Evolutionary conservation across 1,140 invertebrate species (phyloP).

Genomic region (Drosophila ananassae): DNA sequence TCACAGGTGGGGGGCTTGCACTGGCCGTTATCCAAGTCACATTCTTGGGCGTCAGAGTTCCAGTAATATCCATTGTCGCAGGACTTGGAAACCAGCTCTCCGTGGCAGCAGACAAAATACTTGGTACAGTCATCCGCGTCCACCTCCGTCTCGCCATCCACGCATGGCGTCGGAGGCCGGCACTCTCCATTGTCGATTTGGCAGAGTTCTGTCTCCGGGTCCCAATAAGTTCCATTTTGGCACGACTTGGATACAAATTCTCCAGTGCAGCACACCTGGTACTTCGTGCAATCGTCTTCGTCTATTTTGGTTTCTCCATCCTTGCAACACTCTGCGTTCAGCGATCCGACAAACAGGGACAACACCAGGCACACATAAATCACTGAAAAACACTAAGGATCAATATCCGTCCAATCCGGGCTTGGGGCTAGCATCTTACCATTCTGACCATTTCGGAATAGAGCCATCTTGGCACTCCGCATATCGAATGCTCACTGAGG

Average conservation of each 20-base stretch:
- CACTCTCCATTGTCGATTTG: constrained; percentile 15
- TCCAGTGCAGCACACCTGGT: constrained; percentile 49
- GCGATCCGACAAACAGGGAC: constrained; percentile 22
- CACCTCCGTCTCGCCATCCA: constrained; percentile 14
- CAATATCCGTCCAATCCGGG: background rate
- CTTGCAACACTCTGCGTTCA: constrained; percentile 51
- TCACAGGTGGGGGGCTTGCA: constrained; percentile 30
- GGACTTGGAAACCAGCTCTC: constrained; percentile 24
- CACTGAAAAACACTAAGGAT: constrained; percentile 13
- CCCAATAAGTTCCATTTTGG: constrained; percentile 42
- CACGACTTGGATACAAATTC: constrained; percentile 52
- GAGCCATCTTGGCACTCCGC: constrained; percentile 47
- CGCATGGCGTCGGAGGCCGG: background rate
- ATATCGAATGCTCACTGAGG: constrained; percentile 43
- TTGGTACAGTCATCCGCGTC: constrained; percentile 35
- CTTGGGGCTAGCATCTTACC: constrained; percentile 29
- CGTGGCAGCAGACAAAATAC: constrained; percentile 40
- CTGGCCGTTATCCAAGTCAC: constrained; percentile 10
- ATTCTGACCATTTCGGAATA: constrained; percentile 17
- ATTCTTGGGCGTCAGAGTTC: background rate
- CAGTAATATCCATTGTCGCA: constrained; percentile 40
- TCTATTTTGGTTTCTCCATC: constrained; percentile 47
- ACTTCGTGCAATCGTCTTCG: constrained; percentile 49
- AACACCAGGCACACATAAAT: constrained; percentile 26
- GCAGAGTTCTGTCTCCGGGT: background rate